Percentiles rank a stretch among this genome's conserved stretches.
These are phyloP conservation scores for Acanthisitta chloris DNA, from an alignment of 2,113 vertebrate species.

Conservation along the genomic window DNA sequence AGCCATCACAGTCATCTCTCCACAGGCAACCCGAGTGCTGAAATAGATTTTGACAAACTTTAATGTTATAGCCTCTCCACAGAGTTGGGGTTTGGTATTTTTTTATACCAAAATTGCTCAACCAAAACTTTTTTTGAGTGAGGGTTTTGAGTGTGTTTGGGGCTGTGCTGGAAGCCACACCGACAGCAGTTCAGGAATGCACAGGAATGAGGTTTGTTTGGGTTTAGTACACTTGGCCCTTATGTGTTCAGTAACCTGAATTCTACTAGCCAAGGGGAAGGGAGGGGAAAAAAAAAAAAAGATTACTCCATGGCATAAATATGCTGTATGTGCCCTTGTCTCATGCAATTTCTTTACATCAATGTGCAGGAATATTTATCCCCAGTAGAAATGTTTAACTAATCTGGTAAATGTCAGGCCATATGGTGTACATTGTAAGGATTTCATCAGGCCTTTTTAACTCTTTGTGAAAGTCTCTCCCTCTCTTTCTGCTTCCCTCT, in stretches of 20 bases:
- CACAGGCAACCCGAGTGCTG: conserved; percentile 30
- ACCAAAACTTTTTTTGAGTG: neutral
- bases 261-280: neutral
- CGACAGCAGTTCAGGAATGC: neutral
- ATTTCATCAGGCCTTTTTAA: conserved; percentile 78
- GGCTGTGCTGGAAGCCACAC: neutral
- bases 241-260: neutral
- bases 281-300: neutral
- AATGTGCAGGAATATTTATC: conserved; percentile 77
- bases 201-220: neutral
- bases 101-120: neutral
- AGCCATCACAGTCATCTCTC: conserved; percentile 67
- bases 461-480: conserved; percentile 70
- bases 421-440: conserved; percentile 80
- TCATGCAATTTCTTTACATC: conserved; percentile 76
- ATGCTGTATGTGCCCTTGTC: conserved; percentile 75
- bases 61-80: neutral
- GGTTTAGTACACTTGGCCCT: neutral
- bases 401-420: conserved; percentile 83
- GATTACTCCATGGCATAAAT: conserved; percentile 67
- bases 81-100: neutral
- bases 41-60: conserved; percentile 82
- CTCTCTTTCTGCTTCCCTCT: neutral
- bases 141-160: neutral
- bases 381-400: conserved; percentile 83